Conservation (phyloP, 2,113 vertebrate genomes). For the Zootoca vivipara region DNA sequence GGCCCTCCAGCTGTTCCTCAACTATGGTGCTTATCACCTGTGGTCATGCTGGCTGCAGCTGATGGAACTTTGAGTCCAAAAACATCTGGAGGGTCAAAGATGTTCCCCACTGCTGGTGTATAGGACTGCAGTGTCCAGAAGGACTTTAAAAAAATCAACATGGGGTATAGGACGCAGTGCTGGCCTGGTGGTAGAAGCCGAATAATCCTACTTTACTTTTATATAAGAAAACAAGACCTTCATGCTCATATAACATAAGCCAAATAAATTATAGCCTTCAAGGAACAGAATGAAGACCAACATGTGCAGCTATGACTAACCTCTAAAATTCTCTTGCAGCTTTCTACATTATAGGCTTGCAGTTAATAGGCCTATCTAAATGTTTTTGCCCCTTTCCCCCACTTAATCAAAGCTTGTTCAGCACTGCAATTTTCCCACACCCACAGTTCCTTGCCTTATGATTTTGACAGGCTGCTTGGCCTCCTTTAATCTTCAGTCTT, state of each 20-base stretch:
- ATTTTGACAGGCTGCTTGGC: background rate
- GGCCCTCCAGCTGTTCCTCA: too few relatives aligned
- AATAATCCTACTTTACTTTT: background rate
- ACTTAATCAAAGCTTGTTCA: background rate
- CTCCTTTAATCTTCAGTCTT: background rate
- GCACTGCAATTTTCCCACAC: background rate
- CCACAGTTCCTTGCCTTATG: background rate
- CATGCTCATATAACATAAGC: background rate
- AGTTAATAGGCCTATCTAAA: background rate
- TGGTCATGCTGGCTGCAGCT: too few relatives aligned
- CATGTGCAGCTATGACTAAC: background rate
- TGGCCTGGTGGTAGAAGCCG: background rate
- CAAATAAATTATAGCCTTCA: background rate
- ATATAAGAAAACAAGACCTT: background rate
- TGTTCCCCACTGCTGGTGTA: too few relatives aligned
- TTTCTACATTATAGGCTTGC: background rate
- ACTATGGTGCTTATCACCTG: too few relatives aligned
- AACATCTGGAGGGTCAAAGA: too few relatives aligned
- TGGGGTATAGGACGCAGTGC: background rate
- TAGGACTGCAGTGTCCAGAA: background rate
- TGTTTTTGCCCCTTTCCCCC: background rate
- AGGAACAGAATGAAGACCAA: background rate
- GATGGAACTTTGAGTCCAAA: too few relatives aligned
- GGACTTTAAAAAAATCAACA: background rate
- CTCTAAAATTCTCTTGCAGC: background rate